Percentiles rank a stretch among this genome's conserved stretches.
Conservation (phyloP, 2,888 invertebrate genomes). For the Drosophila prolongata region DNA sequence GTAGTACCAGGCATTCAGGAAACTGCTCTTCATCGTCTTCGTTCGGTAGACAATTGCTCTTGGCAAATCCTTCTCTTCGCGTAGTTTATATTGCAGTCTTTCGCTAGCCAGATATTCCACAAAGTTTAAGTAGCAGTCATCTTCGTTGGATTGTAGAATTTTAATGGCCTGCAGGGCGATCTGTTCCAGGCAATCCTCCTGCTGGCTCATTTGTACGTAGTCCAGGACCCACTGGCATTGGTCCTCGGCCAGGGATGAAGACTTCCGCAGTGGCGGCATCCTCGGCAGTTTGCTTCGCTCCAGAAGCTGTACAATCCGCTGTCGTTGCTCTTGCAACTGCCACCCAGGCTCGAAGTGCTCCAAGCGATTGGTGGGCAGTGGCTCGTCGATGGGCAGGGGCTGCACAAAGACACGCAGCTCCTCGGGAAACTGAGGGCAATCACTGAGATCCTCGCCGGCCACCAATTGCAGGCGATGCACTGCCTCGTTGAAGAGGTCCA, state of each 20-base stretch:
- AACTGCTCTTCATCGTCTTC: slow-evolving; percentile 33
- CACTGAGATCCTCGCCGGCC: slow-evolving; percentile 86
- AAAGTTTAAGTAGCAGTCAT: slow-evolving; percentile 68
- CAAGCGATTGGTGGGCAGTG: slow-evolving; percentile 86
- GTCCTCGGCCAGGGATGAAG: background rate
- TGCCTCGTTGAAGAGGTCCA: slow-evolving; percentile 88
- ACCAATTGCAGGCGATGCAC: slow-evolving; percentile 87
- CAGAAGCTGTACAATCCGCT: slow-evolving; percentile 86
- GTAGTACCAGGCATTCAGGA: slow-evolving; percentile 52
- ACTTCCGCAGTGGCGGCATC: slow-evolving; percentile 26
- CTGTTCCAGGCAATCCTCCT: slow-evolving; percentile 59
- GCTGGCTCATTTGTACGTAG: slow-evolving; percentile 58
- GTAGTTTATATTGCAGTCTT: slow-evolving; percentile 53
- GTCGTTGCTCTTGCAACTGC: slow-evolving; percentile 85
- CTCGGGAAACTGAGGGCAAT: slow-evolving; percentile 88
- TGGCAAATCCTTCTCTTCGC: slow-evolving; percentile 47
- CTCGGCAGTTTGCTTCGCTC: slow-evolving; percentile 85
- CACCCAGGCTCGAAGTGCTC: slow-evolving; percentile 89
- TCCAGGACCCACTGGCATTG: slow-evolving; percentile 72
- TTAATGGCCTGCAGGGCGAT: slow-evolving; percentile 75
- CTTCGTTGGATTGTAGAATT: slow-evolving; percentile 54
- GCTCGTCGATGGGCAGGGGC: slow-evolving; percentile 79
- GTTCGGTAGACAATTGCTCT: slow-evolving; percentile 71
- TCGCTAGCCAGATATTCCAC: slow-evolving; percentile 73
- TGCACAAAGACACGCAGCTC: slow-evolving; percentile 87